phyloP scores from a whole-genome alignment of 2,888 invertebrate species.

The Sepiola atlantica region DNA sequence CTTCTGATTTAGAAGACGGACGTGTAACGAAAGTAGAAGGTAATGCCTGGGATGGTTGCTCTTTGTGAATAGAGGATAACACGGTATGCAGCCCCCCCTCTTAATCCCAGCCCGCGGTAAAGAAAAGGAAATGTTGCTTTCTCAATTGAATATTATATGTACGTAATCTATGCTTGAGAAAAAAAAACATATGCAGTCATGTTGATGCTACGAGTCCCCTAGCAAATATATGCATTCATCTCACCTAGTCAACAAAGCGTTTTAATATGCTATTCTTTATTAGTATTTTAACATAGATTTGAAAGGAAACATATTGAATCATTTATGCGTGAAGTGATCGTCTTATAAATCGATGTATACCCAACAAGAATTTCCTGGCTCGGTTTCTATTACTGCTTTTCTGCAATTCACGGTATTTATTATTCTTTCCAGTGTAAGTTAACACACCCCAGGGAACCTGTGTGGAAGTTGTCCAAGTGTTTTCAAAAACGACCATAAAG shows the following conservation, averaged over 20 bases:
- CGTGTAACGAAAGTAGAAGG: too few relatives aligned
- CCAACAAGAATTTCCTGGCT: neutral
- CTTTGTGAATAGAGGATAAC: too few relatives aligned
- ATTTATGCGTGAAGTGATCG: neutral
- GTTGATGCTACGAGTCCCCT: too few relatives aligned
- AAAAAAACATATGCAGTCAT: too few relatives aligned
- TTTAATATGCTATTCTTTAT: neutral
- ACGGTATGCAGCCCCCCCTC: too few relatives aligned
- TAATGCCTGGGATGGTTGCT: too few relatives aligned
- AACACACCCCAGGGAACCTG: neutral
- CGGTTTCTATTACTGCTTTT: neutral
- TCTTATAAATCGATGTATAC: neutral
- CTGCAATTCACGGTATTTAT: neutral
- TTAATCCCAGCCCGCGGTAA: too few relatives aligned
- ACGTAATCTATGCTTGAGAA: too few relatives aligned
- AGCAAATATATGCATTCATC: neutral
- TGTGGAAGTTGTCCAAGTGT: neutral
- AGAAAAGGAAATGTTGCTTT: too few relatives aligned
- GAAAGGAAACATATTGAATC: neutral
- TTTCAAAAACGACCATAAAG: neutral
- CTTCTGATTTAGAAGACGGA: too few relatives aligned
- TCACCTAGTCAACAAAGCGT: neutral
- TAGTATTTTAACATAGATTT: neutral
- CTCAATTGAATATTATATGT: too few relatives aligned
- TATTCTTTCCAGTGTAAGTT: neutral